These are phyloP conservation scores for Aegotheles bennettii DNA, from an alignment of 2,113 vertebrate genomes.

Conservation along the genomic window DNA sequence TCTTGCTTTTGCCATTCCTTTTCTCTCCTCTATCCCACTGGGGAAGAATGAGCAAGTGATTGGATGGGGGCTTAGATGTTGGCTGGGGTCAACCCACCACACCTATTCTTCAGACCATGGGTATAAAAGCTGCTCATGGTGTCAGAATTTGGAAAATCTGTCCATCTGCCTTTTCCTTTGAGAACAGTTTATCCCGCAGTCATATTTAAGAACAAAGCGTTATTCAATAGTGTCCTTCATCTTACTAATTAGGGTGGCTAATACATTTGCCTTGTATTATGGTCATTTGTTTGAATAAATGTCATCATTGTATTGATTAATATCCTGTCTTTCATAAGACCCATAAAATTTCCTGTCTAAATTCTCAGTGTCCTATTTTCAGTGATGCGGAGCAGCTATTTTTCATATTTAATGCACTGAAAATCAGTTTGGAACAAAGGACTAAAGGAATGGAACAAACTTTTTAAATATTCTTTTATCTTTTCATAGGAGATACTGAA, in stretches of 20 bases:
- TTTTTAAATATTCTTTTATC: fast-evolving
- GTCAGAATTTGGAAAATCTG: neutral
- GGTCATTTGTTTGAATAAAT: constrained; percentile 43
- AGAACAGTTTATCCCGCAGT: neutral
- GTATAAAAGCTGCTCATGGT: neutral
- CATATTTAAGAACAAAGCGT: neutral
- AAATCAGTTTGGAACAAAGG: neutral
- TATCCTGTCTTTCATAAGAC: neutral
- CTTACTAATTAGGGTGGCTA: neutral
- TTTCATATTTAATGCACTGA: neutral
- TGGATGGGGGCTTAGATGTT: neutral
- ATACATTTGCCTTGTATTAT: neutral
- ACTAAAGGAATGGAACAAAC: neutral
- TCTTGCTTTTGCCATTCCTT: neutral
- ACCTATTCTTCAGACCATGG: neutral
- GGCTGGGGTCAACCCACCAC: neutral
- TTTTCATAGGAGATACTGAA: neutral
- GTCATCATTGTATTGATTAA: constrained; percentile 34
- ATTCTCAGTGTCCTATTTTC: constrained; percentile 1
- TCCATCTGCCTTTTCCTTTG: neutral
- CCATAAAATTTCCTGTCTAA: constrained; percentile 34
- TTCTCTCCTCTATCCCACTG: neutral
- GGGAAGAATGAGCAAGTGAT: neutral
- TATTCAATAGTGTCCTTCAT: neutral
- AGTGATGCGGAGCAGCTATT: neutral